phyloP scores from a whole-genome alignment of 2,113 vertebrate species.

The Tricholaema leucomelas region DNA sequence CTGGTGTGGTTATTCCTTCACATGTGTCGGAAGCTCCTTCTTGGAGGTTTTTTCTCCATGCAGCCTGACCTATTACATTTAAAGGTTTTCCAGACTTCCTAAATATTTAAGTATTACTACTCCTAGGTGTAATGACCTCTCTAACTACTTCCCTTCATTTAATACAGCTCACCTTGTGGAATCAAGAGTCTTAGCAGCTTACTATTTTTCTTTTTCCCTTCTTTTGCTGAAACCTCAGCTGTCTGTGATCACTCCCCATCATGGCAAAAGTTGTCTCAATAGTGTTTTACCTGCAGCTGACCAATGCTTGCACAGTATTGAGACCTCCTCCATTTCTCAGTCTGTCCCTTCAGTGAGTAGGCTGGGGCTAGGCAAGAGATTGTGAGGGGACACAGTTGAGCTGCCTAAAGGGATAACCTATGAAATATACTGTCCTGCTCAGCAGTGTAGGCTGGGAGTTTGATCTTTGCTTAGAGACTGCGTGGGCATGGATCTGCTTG shows the following conservation, averaged over 20 bases:
- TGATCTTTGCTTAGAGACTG: neutral
- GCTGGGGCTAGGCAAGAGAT: too few relatives aligned
- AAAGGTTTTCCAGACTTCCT: neutral
- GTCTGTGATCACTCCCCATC: neutral
- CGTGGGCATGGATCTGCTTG: fast-evolving
- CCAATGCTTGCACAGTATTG: neutral
- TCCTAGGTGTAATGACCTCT: neutral
- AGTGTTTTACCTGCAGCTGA: neutral
- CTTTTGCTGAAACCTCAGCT: neutral
- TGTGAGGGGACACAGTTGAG: neutral
- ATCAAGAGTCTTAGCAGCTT: neutral
- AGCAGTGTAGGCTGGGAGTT: neutral
- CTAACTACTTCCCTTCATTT: neutral
- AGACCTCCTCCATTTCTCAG: neutral
- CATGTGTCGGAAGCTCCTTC: neutral
- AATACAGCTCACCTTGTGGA: neutral
- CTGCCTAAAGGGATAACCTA: neutral
- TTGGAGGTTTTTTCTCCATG: neutral
- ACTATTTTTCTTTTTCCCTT: neutral
- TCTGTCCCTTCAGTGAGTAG: fast-evolving
- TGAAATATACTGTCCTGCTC: neutral
- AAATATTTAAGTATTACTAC: neutral
- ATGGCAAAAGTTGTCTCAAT: neutral
- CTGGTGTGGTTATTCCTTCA: neutral
- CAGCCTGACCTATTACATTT: neutral